A percentile compares a stretch with the other conserved stretches of the same genome.
Evolutionary conservation across 2,888 invertebrate genomes (phyloP).

Genomic region (Calameuta idolon): DNA sequence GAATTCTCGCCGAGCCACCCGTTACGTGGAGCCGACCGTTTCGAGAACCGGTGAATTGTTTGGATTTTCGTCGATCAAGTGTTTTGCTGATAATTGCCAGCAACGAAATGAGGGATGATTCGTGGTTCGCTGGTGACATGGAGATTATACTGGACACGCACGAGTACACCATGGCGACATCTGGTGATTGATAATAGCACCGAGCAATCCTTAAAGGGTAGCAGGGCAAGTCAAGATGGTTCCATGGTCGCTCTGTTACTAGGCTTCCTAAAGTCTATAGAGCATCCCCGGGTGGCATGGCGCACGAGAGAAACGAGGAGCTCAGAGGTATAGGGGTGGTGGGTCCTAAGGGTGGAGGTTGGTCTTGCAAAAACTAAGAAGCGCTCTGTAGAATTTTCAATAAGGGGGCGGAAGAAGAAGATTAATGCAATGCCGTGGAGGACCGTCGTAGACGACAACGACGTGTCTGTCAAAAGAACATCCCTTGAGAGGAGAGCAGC

Average conservation of each 20-base stretch:
- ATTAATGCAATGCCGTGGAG: constrained; percentile 60
- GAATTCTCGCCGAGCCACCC: background rate
- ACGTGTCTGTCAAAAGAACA: constrained; percentile 58
- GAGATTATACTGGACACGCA: background rate
- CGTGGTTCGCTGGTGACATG: background rate
- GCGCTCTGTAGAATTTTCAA: constrained; percentile 60
- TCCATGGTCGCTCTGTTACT: background rate
- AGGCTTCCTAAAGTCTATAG: background rate
- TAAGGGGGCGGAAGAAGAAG: constrained; percentile 57
- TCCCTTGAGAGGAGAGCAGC: constrained; percentile 42
- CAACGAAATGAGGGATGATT: background rate
- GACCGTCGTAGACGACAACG: constrained; percentile 58
- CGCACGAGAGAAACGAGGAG: constrained; percentile 10
- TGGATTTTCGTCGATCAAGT: background rate
- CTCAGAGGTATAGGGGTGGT: constrained; percentile 13
- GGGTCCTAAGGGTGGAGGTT: constrained; percentile 30
- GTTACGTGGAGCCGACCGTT: background rate
- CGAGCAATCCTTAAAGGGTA: constrained; percentile 14
- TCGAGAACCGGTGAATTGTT: background rate
- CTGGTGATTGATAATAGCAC: constrained; percentile 20
- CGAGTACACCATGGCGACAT: constrained; percentile 22
- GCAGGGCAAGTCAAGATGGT: background rate
- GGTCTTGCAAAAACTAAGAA: constrained; percentile 44
- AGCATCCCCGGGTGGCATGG: background rate
- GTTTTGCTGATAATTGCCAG: background rate